Conservation (phyloP, 2,113 vertebrate genomes). For the Emydocephalus ijimae region DNA sequence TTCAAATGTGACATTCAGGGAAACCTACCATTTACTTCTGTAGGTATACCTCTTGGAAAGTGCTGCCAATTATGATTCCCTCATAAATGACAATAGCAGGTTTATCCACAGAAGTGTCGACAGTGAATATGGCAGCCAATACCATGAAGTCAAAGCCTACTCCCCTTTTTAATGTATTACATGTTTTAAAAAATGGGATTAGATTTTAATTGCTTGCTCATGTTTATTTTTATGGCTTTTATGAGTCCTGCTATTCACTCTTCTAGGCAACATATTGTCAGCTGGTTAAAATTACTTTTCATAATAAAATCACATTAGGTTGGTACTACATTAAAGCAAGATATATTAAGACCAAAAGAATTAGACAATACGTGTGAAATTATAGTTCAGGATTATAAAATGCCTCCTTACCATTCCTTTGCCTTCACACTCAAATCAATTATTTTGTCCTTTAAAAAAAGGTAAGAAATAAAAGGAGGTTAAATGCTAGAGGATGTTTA, state of each 20-base stretch:
- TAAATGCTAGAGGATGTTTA: background rate
- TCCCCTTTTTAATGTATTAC: background rate
- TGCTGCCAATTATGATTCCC: background rate
- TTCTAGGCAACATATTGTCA: background rate
- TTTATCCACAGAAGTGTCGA: background rate
- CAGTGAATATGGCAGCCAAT: background rate
- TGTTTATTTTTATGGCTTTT: background rate
- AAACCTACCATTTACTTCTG: background rate
- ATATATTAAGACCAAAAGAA: background rate
- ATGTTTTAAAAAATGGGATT: background rate
- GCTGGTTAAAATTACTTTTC: background rate
- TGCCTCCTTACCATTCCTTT: conserved; percentile 70
- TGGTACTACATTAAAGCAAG: background rate
- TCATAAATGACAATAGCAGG: background rate
- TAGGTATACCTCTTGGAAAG: background rate
- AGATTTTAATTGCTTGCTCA: background rate
- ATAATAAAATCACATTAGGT: conserved; percentile 17
- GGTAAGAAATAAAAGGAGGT: conserved; percentile 29
- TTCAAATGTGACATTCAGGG: background rate
- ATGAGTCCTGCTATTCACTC: background rate
- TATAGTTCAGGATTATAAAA: conserved; percentile 19
- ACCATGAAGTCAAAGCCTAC: background rate
- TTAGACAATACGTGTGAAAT: background rate
- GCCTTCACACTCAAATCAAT: conserved; percentile 73
- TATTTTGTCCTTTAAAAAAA: conserved; percentile 60